Conservation (phyloP, 2,888 invertebrate species). For the Pammene aurita region DNA sequence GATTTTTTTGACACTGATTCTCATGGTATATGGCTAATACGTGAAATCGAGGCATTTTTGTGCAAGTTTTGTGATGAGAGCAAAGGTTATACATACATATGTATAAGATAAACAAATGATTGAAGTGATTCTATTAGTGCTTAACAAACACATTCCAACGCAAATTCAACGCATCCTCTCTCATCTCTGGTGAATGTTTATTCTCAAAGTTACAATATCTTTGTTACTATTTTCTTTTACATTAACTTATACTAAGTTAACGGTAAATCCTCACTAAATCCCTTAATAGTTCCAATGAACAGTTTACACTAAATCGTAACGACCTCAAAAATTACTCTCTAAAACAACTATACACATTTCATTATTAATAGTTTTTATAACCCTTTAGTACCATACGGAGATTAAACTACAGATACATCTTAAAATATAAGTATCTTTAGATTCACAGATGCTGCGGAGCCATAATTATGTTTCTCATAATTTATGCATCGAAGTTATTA, state of each 20-base stretch:
- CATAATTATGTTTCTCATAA: slow-evolving; percentile 66
- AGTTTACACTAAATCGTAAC: slow-evolving; percentile 38
- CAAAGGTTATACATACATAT: too few species aligned
- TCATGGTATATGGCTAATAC: too few species aligned
- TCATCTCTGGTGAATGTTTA: too few species aligned
- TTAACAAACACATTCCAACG: too few species aligned
- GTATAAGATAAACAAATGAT: too few species aligned
- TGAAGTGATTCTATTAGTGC: too few species aligned
- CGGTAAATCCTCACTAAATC: slow-evolving; percentile 28
- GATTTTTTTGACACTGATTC: too few species aligned
- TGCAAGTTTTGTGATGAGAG: too few species aligned
- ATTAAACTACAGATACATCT: slow-evolving; percentile 66
- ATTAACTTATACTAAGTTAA: slow-evolving; percentile 18
- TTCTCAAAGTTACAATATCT: too few species aligned
- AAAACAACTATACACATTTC: slow-evolving; percentile 41
- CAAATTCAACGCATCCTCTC: too few species aligned
- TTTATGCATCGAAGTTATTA: slow-evolving; percentile 73
- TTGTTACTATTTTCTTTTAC: not conserved
- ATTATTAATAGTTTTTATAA: slow-evolving; percentile 47
- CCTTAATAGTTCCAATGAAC: slow-evolving; percentile 44
- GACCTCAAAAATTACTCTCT: slow-evolving; percentile 36
- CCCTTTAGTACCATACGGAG: slow-evolving; percentile 48
- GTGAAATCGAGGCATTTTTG: too few species aligned
- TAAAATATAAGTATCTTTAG: slow-evolving; percentile 62
- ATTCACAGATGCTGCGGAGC: slow-evolving; percentile 69